These are phyloP conservation scores for Heliothis subflexa DNA, from an alignment of 1,140 invertebrate genomes.

Conservation along the genomic window DNA sequence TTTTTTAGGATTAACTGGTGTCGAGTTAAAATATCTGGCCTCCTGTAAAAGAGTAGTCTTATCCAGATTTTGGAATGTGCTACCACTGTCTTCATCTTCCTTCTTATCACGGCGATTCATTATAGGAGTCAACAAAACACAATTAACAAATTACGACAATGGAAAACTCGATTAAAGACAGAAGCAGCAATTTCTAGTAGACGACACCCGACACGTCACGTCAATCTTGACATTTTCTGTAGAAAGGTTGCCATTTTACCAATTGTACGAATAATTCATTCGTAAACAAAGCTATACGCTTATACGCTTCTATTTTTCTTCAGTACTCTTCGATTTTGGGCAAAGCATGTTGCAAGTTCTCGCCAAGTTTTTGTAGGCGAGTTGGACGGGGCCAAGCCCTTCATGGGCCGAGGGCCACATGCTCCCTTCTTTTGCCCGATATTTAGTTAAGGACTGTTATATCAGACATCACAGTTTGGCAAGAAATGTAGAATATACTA, in stretches of 20 bases:
- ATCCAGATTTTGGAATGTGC: constrained; percentile 96
- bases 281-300: no score
- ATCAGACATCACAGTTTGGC: no score
- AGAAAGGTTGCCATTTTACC: neutral
- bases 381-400: no score
- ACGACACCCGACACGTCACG: constrained; percentile 7
- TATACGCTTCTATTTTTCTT: no score
- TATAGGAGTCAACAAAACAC: neutral
- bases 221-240: neutral
- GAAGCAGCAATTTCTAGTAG: neutral
- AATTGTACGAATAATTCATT: no score
- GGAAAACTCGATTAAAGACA: neutral
- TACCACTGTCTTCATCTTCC: constrained; percentile 88
- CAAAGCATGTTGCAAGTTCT: no score
- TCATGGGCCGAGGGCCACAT: no score
- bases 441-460: no score
- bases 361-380: no score
- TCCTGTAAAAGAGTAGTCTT: constrained; percentile 98
- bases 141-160: neutral
- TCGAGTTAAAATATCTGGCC: constrained; percentile 98
- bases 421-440: no score
- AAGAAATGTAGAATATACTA: no score
- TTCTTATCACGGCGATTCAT: constrained; percentile 71
- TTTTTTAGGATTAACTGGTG: constrained; percentile 97
- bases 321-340: no score